Evolutionary conservation across 1,140 invertebrate genomes (phyloP).

Genomic region (Triops longicaudatus): DNA sequence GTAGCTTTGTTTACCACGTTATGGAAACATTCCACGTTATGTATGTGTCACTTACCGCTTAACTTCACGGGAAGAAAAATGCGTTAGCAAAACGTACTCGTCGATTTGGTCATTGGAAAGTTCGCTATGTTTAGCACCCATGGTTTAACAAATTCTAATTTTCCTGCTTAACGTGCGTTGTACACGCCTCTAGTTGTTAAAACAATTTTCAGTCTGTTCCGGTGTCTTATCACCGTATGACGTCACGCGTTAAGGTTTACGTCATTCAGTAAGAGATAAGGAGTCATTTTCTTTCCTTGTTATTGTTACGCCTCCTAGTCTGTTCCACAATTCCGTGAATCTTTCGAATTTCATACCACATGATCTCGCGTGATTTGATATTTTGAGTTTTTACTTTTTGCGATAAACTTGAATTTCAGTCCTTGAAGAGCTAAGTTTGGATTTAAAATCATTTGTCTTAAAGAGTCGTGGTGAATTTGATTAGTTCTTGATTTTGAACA

Average conservation of each 20-base stretch:
- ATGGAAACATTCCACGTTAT: neutral
- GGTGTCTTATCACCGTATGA: neutral
- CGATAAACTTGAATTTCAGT: too few species aligned
- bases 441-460: too few species aligned
- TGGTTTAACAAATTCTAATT: too few species aligned
- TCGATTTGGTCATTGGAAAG: neutral
- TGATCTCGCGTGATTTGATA: too few species aligned
- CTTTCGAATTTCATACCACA: too few species aligned
- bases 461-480: too few species aligned
- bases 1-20: neutral
- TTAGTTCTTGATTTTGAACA: too few species aligned
- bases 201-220: neutral
- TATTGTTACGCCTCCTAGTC: too few species aligned
- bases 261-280: neutral
- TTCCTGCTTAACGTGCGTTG: neutral
- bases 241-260: neutral
- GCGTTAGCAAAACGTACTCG: neutral
- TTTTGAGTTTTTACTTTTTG: too few species aligned
- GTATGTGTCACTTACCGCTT: neutral
- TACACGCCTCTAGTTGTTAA: neutral
- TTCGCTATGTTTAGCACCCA: neutral
- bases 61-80: neutral
- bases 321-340: too few species aligned
- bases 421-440: too few species aligned
- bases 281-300: too few species aligned